These are phyloP conservation scores for Pangasius sanitwongsei DNA, from an alignment of 2,797 vertebrate species.

Conservation along the genomic window DNA sequence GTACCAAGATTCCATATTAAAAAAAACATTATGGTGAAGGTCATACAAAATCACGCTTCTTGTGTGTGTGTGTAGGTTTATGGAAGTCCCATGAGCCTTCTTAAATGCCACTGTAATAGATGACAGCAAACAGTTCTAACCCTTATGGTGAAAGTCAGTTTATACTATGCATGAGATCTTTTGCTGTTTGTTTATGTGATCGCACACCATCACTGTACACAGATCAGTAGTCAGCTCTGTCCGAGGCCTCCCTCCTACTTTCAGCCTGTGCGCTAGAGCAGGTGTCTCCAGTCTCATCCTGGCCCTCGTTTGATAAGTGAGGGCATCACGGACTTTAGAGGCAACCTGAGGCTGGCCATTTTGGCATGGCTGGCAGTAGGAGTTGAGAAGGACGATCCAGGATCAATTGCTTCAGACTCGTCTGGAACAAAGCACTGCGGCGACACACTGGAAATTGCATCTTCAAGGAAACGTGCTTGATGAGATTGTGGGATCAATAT, in stretches of 20 bases:
- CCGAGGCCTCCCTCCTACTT: not conserved
- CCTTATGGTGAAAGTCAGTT: not conserved
- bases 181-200: not conserved
- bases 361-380: not conserved
- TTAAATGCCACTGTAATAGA: constrained; percentile 21
- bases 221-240: not conserved
- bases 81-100: not conserved
- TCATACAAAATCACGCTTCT: not conserved
- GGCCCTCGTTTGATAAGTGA: constrained; percentile 6
- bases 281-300: constrained; percentile 6
- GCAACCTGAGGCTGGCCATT: constrained; percentile 12
- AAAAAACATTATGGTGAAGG: constrained; percentile 3
- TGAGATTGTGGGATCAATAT: constrained; percentile 79
- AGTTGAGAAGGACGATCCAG: constrained; percentile 48
- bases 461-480: constrained; percentile 79
- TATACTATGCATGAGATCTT: not conserved
- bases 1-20: not conserved
- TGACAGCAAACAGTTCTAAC: constrained; percentile 1
- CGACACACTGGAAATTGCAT: constrained; percentile 79
- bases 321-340: not conserved
- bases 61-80: not conserved
- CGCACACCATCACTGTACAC: not conserved
- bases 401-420: constrained; percentile 71
- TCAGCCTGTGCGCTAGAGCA: not conserved
- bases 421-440: constrained; percentile 73